Percentiles rank a stretch among this genome's conserved stretches.
phyloP scores from a whole-genome alignment of 2,888 invertebrate genomes.

The Candidula unifasciata region DNA sequence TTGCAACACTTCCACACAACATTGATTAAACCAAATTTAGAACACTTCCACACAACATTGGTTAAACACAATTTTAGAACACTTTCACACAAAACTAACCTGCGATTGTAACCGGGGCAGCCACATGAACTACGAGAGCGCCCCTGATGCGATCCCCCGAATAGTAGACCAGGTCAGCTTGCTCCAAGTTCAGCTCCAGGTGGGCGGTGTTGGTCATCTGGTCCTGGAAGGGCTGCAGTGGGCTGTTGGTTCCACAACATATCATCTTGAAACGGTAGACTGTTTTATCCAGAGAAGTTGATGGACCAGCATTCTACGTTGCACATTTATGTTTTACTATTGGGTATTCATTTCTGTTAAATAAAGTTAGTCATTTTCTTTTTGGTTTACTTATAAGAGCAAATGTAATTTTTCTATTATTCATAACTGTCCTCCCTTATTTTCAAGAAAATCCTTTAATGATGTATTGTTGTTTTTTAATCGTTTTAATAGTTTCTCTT shows the following conservation, averaged over 20 bases:
- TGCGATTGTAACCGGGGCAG: conserved; percentile 70
- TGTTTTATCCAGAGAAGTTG: not conserved
- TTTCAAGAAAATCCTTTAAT: no score
- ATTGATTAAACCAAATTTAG: no score
- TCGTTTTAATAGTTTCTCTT: no score
- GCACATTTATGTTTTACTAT: not conserved
- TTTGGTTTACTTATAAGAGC: not conserved
- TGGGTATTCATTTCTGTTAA: not conserved
- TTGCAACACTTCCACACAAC: no score
- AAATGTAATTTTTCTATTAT: not conserved
- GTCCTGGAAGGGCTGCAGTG: conserved; percentile 33
- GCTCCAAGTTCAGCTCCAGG: conserved; percentile 69
- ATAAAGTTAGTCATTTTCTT: no score
- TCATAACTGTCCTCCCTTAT: no score
- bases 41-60: no score
- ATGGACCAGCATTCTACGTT: not conserved
- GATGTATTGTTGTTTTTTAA: no score
- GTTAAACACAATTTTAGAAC: no score
- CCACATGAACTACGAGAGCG: conserved; percentile 69
- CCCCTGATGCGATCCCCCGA: conserved; percentile 72
- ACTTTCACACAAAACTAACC: conserved; percentile 59
- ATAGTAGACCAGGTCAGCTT: conserved; percentile 70
- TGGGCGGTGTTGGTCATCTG: conserved; percentile 64
- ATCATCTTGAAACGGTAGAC: conserved; percentile 27
- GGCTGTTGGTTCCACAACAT: conserved; percentile 49